Percentiles rank a stretch among this genome's conserved stretches.
Conservation (phyloP, 2,888 invertebrate genomes). For the Plagiodera versicolora region DNA sequence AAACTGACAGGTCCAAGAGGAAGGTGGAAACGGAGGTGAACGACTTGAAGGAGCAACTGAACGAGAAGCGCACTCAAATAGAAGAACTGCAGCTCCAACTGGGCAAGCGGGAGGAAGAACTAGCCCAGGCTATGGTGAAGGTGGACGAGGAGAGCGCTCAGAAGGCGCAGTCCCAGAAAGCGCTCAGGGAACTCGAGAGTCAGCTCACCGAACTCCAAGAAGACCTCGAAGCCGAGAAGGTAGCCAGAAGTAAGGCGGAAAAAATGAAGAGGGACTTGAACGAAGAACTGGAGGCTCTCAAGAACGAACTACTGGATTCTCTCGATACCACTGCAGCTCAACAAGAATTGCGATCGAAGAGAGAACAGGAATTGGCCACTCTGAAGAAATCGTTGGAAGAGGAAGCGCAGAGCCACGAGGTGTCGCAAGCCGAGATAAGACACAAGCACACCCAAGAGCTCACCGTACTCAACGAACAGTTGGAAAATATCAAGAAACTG, state of each 20-base stretch:
- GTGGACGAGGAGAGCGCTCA: slow-evolving; percentile 92
- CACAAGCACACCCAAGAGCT: slow-evolving; percentile 92
- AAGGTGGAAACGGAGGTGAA: slow-evolving; percentile 86
- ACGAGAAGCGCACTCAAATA: slow-evolving; percentile 84
- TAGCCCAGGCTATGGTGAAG: slow-evolving; percentile 82
- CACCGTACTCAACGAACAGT: slow-evolving; percentile 85
- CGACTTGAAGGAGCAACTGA: slow-evolving; percentile 91
- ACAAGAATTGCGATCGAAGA: slow-evolving; percentile 91
- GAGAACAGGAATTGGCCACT: slow-evolving; percentile 92
- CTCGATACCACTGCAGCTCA: slow-evolving; percentile 96
- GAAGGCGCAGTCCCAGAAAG: slow-evolving; percentile 84
- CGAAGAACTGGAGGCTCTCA: slow-evolving; percentile 95
- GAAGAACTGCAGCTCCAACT: slow-evolving; percentile 89
- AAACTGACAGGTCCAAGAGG: slow-evolving; percentile 89
- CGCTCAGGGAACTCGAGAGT: slow-evolving; percentile 86
- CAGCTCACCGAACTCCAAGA: slow-evolving; percentile 94
- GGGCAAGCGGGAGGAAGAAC: slow-evolving; percentile 91
- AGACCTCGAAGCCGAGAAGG: slow-evolving; percentile 94
- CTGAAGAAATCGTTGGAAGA: slow-evolving; percentile 93
- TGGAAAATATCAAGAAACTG: slow-evolving; percentile 85
- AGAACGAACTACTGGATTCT: slow-evolving; percentile 95
- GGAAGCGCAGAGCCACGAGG: slow-evolving; percentile 84
- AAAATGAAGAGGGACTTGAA: slow-evolving; percentile 92
- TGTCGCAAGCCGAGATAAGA: slow-evolving; percentile 80
- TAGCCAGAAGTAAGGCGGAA: slow-evolving; percentile 91